Evolutionary conservation across 1,140 invertebrate genomes (phyloP).

Genomic region (Leptonema lineaticorne): DNA sequence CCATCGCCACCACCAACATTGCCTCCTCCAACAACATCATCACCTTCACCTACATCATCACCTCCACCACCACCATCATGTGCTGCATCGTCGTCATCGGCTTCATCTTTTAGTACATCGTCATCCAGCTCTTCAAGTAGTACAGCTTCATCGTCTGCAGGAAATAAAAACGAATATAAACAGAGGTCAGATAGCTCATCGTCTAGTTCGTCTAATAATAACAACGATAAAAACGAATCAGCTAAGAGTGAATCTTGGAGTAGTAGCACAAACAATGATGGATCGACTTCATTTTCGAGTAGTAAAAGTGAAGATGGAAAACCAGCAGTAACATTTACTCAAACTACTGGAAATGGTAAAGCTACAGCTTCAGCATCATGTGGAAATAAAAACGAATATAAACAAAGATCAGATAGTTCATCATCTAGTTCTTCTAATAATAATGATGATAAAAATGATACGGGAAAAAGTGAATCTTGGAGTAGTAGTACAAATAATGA

Average conservation of each 20-base stretch:
- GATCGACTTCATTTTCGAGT: not conserved
- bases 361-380: constrained; percentile 5
- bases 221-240: not conserved
- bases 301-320: constrained; percentile 11
- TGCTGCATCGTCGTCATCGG: not conserved
- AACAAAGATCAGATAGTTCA: not conserved
- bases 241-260: not conserved
- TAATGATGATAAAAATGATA: not conserved
- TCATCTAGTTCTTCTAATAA: not conserved
- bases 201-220: not conserved
- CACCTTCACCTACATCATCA: not conserved
- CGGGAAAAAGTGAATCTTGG: not conserved
- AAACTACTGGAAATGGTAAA: constrained; percentile 21
- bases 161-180: too few species aligned
- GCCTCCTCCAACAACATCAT: not conserved
- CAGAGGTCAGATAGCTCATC: not conserved
- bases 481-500: constrained; percentile 2
- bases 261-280: constrained; percentile 2
- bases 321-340: constrained; percentile 9
- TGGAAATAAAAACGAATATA: not conserved
- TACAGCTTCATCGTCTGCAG: too few species aligned
- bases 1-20: not conserved
- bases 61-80: not conserved
- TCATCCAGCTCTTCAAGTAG: not conserved
- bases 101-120: not conserved